These are phyloP conservation scores for Maniola hyperantus DNA, from an alignment of 2,888 invertebrate species.

Conservation along the genomic window DNA sequence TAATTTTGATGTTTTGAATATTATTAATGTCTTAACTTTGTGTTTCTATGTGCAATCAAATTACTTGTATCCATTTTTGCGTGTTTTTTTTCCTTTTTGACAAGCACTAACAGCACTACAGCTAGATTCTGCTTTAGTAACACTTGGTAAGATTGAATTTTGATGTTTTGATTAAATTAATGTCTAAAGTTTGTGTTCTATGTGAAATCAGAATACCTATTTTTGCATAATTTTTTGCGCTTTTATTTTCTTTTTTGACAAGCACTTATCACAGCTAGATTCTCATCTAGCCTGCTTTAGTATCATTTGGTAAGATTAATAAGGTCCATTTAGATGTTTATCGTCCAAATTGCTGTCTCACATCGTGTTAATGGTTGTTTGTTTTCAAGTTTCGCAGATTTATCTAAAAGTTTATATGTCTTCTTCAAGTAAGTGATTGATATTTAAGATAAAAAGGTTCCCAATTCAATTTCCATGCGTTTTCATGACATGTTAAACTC, in stretches of 20 bases:
- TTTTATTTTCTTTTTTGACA: too few species aligned
- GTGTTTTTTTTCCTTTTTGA: too few species aligned
- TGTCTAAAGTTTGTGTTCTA: too few species aligned
- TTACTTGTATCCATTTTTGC: too few species aligned
- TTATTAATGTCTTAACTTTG: not conserved
- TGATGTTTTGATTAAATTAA: too few species aligned
- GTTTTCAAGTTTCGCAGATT: constrained; percentile 14
- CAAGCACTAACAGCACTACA: too few species aligned
- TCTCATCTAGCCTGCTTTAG: constrained; percentile 6
- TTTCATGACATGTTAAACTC: too few species aligned
- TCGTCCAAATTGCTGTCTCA: constrained; percentile 7
- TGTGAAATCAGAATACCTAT: too few species aligned
- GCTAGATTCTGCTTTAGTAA: too few species aligned
- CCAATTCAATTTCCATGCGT: not conserved
- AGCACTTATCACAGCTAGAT: not conserved
- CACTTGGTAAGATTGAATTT: too few species aligned
- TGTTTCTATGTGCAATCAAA: not conserved
- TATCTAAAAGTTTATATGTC: constrained; percentile 10
- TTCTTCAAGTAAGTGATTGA: not conserved
- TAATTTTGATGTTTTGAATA: not conserved
- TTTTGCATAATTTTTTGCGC: not conserved
- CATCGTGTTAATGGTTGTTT: constrained; percentile 16
- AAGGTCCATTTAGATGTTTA: constrained; percentile 10
- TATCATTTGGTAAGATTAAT: constrained; percentile 7
- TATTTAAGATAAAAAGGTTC: not conserved